Percentiles rank a stretch among this genome's conserved stretches.
These are phyloP conservation scores for Himalopsyche anomala DNA, from an alignment of 2,888 invertebrate species.

Conservation along the genomic window DNA sequence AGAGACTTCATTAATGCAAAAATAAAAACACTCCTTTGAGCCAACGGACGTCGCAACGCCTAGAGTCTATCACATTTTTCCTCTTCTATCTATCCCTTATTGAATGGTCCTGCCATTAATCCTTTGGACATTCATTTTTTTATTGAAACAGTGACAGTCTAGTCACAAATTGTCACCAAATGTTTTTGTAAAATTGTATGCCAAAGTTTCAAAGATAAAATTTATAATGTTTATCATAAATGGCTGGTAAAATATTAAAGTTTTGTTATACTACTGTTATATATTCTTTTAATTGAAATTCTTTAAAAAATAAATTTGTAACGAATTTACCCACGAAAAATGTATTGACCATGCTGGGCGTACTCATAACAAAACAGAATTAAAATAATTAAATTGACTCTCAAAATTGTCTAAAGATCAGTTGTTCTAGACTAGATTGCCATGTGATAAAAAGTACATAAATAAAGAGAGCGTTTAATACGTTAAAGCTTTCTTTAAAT, in stretches of 20 bases:
- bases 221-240: background rate
- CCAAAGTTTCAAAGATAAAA: background rate
- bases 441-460: no score
- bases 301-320: background rate
- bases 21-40: conserved; percentile 53
- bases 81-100: conserved; percentile 35
- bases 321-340: background rate
- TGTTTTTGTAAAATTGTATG: background rate
- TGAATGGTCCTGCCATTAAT: conserved; percentile 48
- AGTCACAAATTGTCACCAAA: no score
- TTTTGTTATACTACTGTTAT: no score
- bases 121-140: conserved; percentile 52
- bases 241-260: background rate
- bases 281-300: no score
- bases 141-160: background rate
- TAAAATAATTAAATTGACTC: no score
- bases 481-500: no score
- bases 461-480: no score
- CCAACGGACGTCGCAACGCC: conserved; percentile 49
- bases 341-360: no score
- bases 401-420: no score
- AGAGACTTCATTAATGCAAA: conserved; percentile 35
- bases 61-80: conserved; percentile 50
- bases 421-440: no score
- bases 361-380: no score